These are phyloP conservation scores for Dryobotodes eremita DNA, from an alignment of 2,888 invertebrate genomes.

Conservation along the genomic window DNA sequence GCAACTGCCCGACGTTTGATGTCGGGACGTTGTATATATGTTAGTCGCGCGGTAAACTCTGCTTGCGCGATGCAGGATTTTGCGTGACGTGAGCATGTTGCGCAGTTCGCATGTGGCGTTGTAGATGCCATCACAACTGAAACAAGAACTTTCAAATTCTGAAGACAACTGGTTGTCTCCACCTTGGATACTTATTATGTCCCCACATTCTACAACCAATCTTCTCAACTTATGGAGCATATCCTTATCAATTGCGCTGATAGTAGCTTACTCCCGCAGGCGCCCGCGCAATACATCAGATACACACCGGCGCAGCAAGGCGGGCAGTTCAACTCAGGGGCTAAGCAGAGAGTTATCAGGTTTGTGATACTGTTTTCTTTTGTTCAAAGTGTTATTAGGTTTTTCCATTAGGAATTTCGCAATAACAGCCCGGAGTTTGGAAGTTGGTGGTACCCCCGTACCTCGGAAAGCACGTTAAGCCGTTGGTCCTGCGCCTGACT, in stretches of 20 bases:
- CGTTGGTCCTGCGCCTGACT: no score
- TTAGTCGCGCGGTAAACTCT: no score
- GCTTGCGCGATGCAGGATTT: no score
- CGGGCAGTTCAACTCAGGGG: conserved; percentile 97
- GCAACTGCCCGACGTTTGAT: no score
- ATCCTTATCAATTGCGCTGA: conserved; percentile 74
- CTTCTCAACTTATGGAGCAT: conserved; percentile 52
- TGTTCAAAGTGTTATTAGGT: no score
- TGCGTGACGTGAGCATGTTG: no score
- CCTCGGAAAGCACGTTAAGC: no score
- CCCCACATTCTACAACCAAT: not conserved
- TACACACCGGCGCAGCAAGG: conserved; percentile 99
- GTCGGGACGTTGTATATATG: no score
- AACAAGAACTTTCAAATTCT: not conserved
- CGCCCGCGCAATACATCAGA: conserved; percentile 98
- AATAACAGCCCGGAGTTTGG: no score
- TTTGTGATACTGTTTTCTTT: conserved; percentile 79
- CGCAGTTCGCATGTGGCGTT: no score
- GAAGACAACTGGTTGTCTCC: not conserved
- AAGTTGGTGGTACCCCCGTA: no score
- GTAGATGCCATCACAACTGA: not conserved
- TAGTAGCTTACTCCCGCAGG: conserved; percentile 88
- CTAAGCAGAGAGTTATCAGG: conserved; percentile 99
- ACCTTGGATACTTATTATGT: not conserved
- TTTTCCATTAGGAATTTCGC: no score